Percentiles rank a stretch among this genome's conserved stretches.
phyloP scores from a whole-genome alignment of 2,797 vertebrate genomes.

The Potorous gilbertii region DNA sequence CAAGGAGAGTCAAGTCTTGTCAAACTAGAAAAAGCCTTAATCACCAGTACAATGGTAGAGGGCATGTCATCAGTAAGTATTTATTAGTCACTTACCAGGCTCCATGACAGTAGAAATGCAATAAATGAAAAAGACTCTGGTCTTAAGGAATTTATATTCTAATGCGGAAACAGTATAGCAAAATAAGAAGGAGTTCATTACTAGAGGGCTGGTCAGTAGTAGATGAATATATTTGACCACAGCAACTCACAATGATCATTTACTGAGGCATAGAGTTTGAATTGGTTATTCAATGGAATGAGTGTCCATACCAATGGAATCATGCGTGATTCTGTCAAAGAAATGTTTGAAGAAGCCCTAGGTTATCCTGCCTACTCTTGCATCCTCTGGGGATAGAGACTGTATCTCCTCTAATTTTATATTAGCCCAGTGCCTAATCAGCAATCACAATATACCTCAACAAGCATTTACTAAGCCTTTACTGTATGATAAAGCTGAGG shows the following conservation, averaged over 20 bases:
- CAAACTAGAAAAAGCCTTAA: background rate
- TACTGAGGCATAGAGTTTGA: background rate
- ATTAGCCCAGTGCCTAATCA: background rate
- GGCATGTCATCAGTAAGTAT: background rate
- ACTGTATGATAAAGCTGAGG: background rate
- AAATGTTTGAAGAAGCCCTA: background rate
- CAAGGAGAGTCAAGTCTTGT: background rate
- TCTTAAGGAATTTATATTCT: background rate
- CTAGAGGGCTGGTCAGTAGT: background rate
- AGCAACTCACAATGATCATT: background rate
- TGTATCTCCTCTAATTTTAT: background rate
- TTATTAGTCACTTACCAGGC: background rate
- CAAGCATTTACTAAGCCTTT: background rate
- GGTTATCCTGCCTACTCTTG: background rate
- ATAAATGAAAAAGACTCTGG: background rate
- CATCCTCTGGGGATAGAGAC: background rate
- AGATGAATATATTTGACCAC: background rate
- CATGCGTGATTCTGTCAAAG: background rate
- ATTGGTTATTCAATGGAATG: background rate
- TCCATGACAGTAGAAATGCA: background rate
- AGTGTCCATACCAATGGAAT: background rate
- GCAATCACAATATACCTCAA: background rate
- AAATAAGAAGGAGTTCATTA: background rate
- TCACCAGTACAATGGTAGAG: background rate
- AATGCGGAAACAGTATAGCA: background rate